A percentile compares a stretch with the other conserved stretches of the same genome.
These are phyloP conservation scores for Spea hammondii DNA, from an alignment of 2,797 vertebrate genomes.

Conservation along the genomic window DNA sequence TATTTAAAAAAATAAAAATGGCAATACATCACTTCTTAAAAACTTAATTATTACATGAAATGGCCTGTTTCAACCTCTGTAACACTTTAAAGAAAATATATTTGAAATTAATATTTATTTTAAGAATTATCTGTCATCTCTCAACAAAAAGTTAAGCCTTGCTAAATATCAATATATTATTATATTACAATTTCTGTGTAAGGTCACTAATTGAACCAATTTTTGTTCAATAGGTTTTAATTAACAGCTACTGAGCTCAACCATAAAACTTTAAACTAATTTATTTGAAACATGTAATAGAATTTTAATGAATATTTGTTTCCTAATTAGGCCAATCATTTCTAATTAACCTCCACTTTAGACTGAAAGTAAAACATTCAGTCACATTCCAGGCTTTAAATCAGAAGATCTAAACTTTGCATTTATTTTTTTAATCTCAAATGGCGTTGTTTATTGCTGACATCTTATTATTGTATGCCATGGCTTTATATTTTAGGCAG, in stretches of 20 bases:
- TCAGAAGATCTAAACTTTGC: background rate
- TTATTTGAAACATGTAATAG: conserved; percentile 46
- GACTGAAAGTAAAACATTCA: conserved; percentile 46
- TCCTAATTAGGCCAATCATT: conserved; percentile 61
- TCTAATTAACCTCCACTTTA: conserved; percentile 61
- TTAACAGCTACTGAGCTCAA: conserved; percentile 49
- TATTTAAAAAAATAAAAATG: too few relatives aligned
- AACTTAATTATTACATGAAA: too few relatives aligned
- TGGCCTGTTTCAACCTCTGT: background rate
- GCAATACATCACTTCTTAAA: too few relatives aligned
- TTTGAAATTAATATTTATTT: background rate
- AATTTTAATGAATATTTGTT: conserved; percentile 56
- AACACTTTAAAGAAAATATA: background rate
- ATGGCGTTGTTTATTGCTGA: conserved; percentile 11
- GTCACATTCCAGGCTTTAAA: conserved; percentile 33
- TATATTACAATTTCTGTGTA: background rate
- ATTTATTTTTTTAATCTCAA: conserved; percentile 19
- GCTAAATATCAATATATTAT: background rate
- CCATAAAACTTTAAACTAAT: conserved; percentile 49
- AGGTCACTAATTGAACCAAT: background rate
- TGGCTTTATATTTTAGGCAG: conserved; percentile 44
- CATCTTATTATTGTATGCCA: conserved; percentile 35
- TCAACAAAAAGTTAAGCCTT: background rate
- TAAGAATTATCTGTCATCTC: background rate
- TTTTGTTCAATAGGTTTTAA: conserved; percentile 50